Evolutionary conservation across 1,140 invertebrate species (phyloP).

Genomic region (Tyrophagus putrescentiae): DNA sequence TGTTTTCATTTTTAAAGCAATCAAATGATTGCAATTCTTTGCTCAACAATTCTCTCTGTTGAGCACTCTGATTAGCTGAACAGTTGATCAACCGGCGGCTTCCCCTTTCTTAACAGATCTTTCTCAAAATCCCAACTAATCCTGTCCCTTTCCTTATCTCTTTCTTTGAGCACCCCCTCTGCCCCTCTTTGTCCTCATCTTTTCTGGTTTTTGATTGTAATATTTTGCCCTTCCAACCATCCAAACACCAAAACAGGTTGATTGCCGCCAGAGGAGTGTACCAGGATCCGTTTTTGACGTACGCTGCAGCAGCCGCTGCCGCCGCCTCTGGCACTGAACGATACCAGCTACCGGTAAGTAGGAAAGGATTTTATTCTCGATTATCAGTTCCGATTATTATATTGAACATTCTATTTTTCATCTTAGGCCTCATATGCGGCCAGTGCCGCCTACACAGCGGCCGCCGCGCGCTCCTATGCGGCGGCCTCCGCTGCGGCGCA

Average conservation of each 20-base stretch:
- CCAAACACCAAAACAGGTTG: constrained; percentile 10
- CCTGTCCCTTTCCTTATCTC: too few relatives aligned
- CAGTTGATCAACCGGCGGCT: too few relatives aligned
- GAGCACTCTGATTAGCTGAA: too few relatives aligned
- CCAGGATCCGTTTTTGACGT: constrained; percentile 82
- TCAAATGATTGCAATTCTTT: too few relatives aligned
- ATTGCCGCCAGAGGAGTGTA: constrained; percentile 43
- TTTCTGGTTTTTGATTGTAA: too few relatives aligned
- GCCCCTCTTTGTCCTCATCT: too few relatives aligned
- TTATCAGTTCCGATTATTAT: constrained; percentile 9
- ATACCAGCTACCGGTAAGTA: constrained; percentile 72
- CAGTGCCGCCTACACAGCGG: constrained; percentile 62
- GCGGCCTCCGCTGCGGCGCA: constrained; percentile 46
- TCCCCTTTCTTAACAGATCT: too few relatives aligned
- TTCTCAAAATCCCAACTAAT: too few relatives aligned
- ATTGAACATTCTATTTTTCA: constrained; percentile 27
- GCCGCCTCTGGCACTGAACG: constrained; percentile 50
- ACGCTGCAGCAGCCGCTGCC: constrained; percentile 51
- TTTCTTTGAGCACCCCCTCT: too few relatives aligned
- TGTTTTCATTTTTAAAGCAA: too few relatives aligned
- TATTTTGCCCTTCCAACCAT: too few relatives aligned
- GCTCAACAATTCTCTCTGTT: too few relatives aligned
- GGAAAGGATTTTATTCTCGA: constrained; percentile 21
- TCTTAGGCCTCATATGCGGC: constrained; percentile 35
- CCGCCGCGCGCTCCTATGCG: constrained; percentile 56